A percentile compares a stretch with the other conserved stretches of the same genome.
These are phyloP conservation scores for Paragorgia papillata DNA, from an alignment of 92 coral and sea anemone species.

Conservation along the genomic window DNA sequence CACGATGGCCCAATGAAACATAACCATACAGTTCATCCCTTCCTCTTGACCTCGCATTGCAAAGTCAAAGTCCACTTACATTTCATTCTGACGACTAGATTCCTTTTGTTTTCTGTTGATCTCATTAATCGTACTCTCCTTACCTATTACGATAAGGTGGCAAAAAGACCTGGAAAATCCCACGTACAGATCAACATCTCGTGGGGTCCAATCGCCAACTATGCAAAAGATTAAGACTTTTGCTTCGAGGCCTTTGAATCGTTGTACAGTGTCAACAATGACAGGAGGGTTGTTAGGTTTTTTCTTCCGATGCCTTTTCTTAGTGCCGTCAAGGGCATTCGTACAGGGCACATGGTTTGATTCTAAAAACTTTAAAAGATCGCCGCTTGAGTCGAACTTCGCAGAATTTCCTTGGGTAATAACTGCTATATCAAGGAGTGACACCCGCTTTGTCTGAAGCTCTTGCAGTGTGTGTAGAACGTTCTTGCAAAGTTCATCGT, in stretches of 20 bases:
- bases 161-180: slow-evolving; percentile 29
- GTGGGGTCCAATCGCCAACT: not conserved
- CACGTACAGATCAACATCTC: slow-evolving; percentile 11
- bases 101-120: not conserved
- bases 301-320: not conserved
- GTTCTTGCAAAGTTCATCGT: not conserved
- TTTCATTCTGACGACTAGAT: not conserved
- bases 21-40: too few species aligned
- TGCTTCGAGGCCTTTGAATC: slow-evolving; percentile 32
- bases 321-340: not conserved
- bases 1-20: too few species aligned
- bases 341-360: not conserved
- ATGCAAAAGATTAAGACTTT: slow-evolving; percentile 15
- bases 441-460: not conserved
- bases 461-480: not conserved
- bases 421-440: slow-evolving; percentile 19
- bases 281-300: not conserved
- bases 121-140: not conserved
- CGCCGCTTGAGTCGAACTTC: not conserved
- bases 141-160: slow-evolving; percentile 15
- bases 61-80: not conserved
- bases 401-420: not conserved
- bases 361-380: not conserved
- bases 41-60: too few species aligned
- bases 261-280: slow-evolving; percentile 3